Evolutionary conservation across 30 jellyfish, hydroid and myxozoan species (phyloP), one percentile per base, ranked within the genome.

Genomic region (Turritopsis dohrnii): DNA sequence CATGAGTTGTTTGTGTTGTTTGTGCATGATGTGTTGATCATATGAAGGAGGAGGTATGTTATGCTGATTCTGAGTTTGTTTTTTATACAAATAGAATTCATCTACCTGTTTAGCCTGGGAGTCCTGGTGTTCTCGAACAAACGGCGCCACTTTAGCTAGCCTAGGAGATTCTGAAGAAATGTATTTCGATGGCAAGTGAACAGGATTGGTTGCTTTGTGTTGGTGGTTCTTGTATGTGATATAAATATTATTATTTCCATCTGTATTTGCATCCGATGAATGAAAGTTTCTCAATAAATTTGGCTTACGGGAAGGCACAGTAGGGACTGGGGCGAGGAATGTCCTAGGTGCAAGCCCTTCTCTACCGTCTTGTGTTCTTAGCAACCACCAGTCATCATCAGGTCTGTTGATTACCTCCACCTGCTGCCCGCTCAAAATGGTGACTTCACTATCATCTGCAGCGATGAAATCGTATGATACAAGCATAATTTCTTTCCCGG

Each of bases 331-430:
- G 0, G 77, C 30, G 1, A 69, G 77, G 19, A 69, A 69, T 69
- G 77, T 0, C 19, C 30, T 0, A 69, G 77, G 77, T 69, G 4
- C 77, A 69, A 69, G 16, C 0, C 77, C 77, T 27, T 69, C 77
- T 69, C 77, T 9, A 69, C 77, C 77, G 4, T 69, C 77, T 17
- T n/a, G 41, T 7, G 77, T 69, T 9, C 77, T 1, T 23, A 69
- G 41, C 77, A 23, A 69, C 77, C 77, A 69, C 77, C 77, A 69
- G 22, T 69, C 77, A n/a, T 69, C 77, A 19, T 69, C 77, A n/a
- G 22, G 77, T 69, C 19, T 69, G n/a, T 69, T 69, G 1, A 69
- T 7, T 69, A 69, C 77, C 9, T 69, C 77, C 30, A 69, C 77
- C 9, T 69, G 77, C 19, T 69, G 77, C 9, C 77, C 77, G 28